These are phyloP conservation scores for Smutsia gigantea DNA, from an alignment of 2,797 vertebrate species.

Conservation along the genomic window DNA sequence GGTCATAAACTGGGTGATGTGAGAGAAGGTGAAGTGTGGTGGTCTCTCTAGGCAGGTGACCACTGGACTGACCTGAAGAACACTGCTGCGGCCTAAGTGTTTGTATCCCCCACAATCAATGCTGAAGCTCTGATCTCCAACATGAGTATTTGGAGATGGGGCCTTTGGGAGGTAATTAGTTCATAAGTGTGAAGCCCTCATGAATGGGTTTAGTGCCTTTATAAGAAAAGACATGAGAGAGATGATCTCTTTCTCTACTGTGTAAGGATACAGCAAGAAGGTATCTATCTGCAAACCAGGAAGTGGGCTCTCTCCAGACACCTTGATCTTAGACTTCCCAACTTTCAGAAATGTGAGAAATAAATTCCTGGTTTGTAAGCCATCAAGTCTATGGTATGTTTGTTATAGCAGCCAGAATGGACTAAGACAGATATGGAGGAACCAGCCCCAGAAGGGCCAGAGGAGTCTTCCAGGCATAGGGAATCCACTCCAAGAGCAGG, in stretches of 20 bases:
- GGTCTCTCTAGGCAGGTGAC: neutral
- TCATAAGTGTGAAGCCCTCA: neutral
- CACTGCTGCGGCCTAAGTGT: neutral
- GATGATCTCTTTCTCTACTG: neutral
- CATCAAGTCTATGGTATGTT: neutral
- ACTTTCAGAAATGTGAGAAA: neutral
- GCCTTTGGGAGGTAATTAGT: neutral
- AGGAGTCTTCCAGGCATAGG: neutral
- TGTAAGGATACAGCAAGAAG: neutral
- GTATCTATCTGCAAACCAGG: neutral
- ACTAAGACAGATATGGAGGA: neutral
- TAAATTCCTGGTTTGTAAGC: neutral
- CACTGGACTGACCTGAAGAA: neutral
- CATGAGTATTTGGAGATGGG: neutral
- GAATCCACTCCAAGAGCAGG: neutral
- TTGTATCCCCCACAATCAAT: neutral
- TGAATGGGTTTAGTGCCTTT: neutral
- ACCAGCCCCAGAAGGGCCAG: neutral
- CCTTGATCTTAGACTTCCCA: neutral
- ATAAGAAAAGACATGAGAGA: neutral
- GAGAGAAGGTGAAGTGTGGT: neutral
- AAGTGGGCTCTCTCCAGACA: neutral
- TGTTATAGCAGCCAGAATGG: neutral
- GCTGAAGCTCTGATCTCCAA: neutral
- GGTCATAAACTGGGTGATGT: neutral